Evolutionary conservation across 2,113 vertebrate species (phyloP).

Genomic region (Phoxinus phoxinus): DNA sequence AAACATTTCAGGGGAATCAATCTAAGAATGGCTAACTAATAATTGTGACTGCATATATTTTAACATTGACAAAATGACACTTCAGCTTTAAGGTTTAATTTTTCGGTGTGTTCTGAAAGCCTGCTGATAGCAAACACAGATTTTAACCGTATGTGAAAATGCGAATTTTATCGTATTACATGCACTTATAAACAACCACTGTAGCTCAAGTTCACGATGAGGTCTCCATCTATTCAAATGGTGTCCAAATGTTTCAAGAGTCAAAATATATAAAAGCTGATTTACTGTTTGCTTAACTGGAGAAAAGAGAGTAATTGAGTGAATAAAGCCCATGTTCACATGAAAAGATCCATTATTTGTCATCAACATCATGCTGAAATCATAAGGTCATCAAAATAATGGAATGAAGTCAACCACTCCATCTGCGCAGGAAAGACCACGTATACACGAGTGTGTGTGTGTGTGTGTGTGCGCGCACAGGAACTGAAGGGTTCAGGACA

Average conservation of each 20-base stretch:
- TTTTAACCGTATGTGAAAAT: too few species aligned
- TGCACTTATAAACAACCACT: not conserved
- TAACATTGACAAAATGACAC: not conserved
- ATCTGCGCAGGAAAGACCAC: conserved; percentile 21
- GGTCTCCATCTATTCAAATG: not conserved
- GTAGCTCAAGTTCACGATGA: not conserved
- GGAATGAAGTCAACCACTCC: conserved; percentile 50
- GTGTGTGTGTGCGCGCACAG: conserved; percentile 12
- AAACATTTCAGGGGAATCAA: not conserved
- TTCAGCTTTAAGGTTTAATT: not conserved
- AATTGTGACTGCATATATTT: not conserved
- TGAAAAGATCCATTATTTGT: conserved; percentile 62
- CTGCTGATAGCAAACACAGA: not conserved
- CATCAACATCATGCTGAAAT: conserved; percentile 61
- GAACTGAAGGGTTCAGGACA: not conserved
- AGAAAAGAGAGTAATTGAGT: not conserved
- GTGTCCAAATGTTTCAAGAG: not conserved
- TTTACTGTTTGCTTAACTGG: not conserved
- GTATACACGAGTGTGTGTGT: not conserved
- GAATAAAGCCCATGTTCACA: conserved; percentile 13
- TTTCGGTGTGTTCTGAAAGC: not conserved
- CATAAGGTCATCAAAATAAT: conserved; percentile 69
- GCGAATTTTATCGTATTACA: not conserved
- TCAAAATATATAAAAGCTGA: not conserved
- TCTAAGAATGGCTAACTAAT: not conserved